Base-by-base conservation (phyloP, 2,113 vertebrate species). In the Hymenochirus boettgeri region DNA sequence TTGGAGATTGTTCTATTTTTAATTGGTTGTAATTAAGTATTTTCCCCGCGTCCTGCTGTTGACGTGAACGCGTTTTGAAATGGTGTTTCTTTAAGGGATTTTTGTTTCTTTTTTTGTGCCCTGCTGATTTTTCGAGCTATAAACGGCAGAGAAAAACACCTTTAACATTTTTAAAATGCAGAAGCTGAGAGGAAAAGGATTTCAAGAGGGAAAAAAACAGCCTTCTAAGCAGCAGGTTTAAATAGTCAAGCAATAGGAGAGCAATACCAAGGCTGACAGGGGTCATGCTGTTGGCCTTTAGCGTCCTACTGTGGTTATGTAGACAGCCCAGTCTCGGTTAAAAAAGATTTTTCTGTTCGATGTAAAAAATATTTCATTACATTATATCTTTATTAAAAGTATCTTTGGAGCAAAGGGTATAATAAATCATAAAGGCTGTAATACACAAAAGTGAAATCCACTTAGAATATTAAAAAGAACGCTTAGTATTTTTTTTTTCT, bases 1-100 rank as follows among this genome's bases (percentile, higher is more conserved):
- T 65, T 62, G 75, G 62, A 82, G 79, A 80, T 76, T 69, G 65
- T 69, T 69, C 52, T 69, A 69, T 69, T 69, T 67, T 69, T 69
- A 69, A 69, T 69, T 69, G 65, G 57, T 60, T 13, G 65, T 69
- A 69, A 69, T 69, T 69, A 69, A 69, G 65, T 60, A 69, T 69
- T 69, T 69, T 60, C 57, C 47, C n/a, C 46, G 57, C 11, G 31
- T 24, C 65, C 65, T 15, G 57, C 65, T 53, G 65, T 15, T 58
- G 65, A 45, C 33, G 33, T 31, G 33, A 69, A 69, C 56, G 45
- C 56, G 39, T 69, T 69, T 59, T 60, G 33, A 69, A 69, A 60
- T 69, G 25, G n/a, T 60, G 52, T 69, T 57, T 60, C 65, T 69
- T 69, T 69, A 47, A 59, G 45, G 46, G 61, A 56, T 53, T 47